These are phyloP conservation scores for Drosophila kikkawai DNA, from an alignment of 1,140 invertebrate species.

Conservation along the genomic window DNA sequence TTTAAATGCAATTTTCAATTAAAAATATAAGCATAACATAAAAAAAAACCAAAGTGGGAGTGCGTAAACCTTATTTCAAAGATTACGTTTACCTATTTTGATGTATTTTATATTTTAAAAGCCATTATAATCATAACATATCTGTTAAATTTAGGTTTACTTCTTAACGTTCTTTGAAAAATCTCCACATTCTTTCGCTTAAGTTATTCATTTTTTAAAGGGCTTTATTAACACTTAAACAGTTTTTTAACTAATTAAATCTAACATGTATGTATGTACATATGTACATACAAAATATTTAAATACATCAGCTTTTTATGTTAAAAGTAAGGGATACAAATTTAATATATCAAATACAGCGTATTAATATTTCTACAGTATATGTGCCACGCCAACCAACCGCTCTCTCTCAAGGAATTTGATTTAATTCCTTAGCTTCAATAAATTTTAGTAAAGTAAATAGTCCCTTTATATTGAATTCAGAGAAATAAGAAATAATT, in stretches of 20 bases:
- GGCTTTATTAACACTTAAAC: conserved; percentile 2
- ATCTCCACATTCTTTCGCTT: background rate
- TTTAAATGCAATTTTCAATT: too few relatives aligned
- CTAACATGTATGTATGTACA: background rate
- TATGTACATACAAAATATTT: background rate
- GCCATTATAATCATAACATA: background rate
- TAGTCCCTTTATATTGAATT: background rate
- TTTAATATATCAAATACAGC: background rate
- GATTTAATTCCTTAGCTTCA: background rate
- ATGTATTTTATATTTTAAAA: background rate
- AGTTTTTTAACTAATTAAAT: background rate
- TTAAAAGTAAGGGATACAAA: background rate
- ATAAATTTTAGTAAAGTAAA: background rate
- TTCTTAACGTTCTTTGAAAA: background rate
- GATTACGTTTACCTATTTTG: background rate
- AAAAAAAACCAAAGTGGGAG: background rate
- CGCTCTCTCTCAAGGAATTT: background rate
- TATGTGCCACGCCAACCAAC: conserved; percentile 12
- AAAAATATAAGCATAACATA: background rate
- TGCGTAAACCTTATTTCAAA: background rate
- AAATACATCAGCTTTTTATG: background rate
- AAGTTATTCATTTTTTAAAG: background rate
- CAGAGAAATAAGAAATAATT: background rate
- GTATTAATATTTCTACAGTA: background rate
- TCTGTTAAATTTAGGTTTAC: background rate